Evolutionary conservation across 2,113 vertebrate genomes (phyloP).

Genomic region (Cariama cristata): DNA sequence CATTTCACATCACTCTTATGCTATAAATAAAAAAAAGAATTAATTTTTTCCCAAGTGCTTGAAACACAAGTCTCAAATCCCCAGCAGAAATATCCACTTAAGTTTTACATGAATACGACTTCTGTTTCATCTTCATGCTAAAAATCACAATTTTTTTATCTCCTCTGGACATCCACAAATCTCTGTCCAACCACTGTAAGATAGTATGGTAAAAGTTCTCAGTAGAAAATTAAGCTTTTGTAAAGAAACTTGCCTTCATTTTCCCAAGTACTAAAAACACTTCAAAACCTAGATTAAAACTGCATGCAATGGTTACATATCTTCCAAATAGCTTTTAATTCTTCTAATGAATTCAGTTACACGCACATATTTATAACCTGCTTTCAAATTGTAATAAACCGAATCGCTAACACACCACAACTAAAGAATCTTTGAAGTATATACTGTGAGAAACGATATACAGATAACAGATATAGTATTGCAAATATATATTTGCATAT

Average conservation of each 20-base stretch:
- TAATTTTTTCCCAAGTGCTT: neutral
- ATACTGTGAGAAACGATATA: constrained; percentile 23
- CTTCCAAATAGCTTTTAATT: neutral
- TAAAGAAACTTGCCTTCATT: neutral
- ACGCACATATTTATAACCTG: neutral
- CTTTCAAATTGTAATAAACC: neutral
- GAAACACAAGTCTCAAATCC: neutral
- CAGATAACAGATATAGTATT: neutral
- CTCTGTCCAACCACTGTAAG: neutral
- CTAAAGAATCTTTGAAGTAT: constrained; percentile 8
- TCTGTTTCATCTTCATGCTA: neutral
- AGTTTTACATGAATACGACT: neutral
- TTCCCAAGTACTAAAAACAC: neutral
- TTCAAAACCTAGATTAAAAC: neutral
- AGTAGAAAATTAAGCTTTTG: neutral
- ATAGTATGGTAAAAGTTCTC: neutral
- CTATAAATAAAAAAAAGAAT: neutral
- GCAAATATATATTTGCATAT: constrained; percentile 18
- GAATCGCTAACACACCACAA: neutral
- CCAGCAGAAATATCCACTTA: neutral
- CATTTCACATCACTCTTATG: neutral
- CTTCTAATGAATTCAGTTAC: neutral
- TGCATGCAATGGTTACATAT: neutral
- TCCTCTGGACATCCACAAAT: neutral
- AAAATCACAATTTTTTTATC: neutral